These are phyloP conservation scores for Ibidorhyncha struthersii DNA, from an alignment of 2,113 vertebrate genomes.

Conservation along the genomic window DNA sequence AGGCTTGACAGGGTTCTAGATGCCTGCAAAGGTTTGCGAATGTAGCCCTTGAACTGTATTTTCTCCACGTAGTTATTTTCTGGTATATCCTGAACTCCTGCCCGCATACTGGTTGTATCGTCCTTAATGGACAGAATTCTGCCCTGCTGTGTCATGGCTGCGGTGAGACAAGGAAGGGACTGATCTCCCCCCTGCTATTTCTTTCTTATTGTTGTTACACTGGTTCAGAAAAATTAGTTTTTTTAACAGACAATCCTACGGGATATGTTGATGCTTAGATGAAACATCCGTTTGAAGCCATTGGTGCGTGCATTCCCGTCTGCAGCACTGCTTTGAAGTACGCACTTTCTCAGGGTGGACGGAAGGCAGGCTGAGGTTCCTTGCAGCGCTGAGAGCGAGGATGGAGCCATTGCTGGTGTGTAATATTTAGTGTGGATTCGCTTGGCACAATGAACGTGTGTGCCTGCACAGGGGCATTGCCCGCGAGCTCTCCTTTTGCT, in stretches of 20 bases:
- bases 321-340: neutral
- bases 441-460: neutral
- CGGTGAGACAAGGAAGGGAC: neutral
- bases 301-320: accelerated
- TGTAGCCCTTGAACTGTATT: neutral
- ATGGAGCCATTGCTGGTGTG: neutral
- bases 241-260: neutral
- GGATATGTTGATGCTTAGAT: neutral
- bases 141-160: neutral
- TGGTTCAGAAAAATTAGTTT: neutral
- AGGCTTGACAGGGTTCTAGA: neutral
- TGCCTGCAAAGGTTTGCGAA: neutral
- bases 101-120: neutral
- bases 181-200: neutral
- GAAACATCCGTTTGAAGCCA: accelerated
- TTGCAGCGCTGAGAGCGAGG: neutral
- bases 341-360: neutral
- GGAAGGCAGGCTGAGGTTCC: neutral
- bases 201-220: neutral
- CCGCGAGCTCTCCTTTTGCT: accelerated
- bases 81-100: neutral
- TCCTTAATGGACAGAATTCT: neutral
- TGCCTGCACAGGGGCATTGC: neutral
- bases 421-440: neutral
- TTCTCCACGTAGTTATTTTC: neutral